phyloP scores from a whole-genome alignment of 2,888 invertebrate species.

The Germaria angustata region DNA sequence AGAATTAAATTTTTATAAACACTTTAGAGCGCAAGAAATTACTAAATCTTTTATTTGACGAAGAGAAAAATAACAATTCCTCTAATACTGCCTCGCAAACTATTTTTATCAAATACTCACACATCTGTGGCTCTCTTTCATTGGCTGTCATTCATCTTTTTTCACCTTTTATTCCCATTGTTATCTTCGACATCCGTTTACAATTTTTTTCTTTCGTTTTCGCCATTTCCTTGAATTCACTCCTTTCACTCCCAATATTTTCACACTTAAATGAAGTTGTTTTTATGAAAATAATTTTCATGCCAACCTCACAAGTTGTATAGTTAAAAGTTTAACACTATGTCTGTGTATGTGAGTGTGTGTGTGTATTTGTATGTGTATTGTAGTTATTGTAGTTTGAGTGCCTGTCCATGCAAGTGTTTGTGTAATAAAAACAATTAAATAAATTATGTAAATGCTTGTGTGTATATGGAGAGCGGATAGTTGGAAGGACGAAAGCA shows the following conservation, averaged over 20 bases:
- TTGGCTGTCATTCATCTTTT: conserved; percentile 20
- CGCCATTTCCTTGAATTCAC: background rate
- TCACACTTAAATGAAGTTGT: conserved; percentile 51
- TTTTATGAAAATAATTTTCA: conserved; percentile 11
- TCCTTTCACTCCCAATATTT: conserved; percentile 5
- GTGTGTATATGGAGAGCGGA: background rate
- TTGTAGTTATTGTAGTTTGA: too few species aligned
- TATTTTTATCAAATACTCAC: background rate
- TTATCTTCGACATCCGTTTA: conserved; percentile 21
- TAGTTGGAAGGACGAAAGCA: background rate
- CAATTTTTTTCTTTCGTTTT: background rate
- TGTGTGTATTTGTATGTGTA: background rate
- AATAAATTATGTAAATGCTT: conserved; percentile 24
- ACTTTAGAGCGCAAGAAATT: too few species aligned
- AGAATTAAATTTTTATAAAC: too few species aligned
- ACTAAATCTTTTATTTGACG: too few species aligned
- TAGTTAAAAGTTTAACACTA: background rate
- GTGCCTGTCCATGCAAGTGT: background rate
- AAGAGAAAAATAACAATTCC: too few species aligned
- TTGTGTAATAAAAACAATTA: conserved; percentile 5
- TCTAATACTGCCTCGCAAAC: background rate
- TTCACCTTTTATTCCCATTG: conserved; percentile 14
- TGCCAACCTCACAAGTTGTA: background rate
- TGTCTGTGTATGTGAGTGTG: background rate
- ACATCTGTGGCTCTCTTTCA: conserved; percentile 25